These are phyloP conservation scores for Melanerpes aurifrons DNA, from an alignment of 2,113 vertebrate genomes.

Conservation along the genomic window DNA sequence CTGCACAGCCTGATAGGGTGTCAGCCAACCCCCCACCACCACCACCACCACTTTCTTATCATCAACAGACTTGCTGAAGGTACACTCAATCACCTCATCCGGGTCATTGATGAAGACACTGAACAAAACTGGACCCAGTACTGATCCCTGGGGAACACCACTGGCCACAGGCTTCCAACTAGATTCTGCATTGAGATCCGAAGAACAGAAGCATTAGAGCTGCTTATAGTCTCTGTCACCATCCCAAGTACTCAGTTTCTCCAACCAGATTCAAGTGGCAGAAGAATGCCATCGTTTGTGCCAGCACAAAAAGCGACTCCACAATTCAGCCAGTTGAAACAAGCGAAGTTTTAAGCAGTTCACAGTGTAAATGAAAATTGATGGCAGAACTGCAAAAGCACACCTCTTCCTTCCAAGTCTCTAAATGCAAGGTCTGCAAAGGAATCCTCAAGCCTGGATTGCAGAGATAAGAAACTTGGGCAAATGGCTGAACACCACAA, in stretches of 20 bases:
- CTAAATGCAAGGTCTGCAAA: background rate
- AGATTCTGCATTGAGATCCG: background rate
- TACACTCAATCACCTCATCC: too few species aligned
- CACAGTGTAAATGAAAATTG: background rate
- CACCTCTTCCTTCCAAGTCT: background rate
- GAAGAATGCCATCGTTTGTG: background rate
- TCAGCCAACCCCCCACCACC: too few species aligned
- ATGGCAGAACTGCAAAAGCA: background rate
- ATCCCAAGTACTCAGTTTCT: background rate
- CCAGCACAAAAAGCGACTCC: background rate
- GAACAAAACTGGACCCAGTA: too few species aligned
- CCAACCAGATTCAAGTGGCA: background rate
- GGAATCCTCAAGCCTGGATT: conserved; percentile 46
- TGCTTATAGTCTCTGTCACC: background rate
- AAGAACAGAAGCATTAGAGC: background rate
- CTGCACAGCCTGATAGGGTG: too few species aligned
- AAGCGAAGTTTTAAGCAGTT: background rate
- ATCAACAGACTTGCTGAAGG: too few species aligned
- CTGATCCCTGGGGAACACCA: too few species aligned
- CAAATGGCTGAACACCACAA: conserved; percentile 14
- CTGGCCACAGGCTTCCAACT: too few species aligned
- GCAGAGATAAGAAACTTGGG: conserved; percentile 61
- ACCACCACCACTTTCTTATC: too few species aligned
- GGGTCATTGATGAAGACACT: too few species aligned
- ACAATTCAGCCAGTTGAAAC: background rate